Conservation (phyloP, 2,797 vertebrate species). For the Mormyrops attenuatus region DNA sequence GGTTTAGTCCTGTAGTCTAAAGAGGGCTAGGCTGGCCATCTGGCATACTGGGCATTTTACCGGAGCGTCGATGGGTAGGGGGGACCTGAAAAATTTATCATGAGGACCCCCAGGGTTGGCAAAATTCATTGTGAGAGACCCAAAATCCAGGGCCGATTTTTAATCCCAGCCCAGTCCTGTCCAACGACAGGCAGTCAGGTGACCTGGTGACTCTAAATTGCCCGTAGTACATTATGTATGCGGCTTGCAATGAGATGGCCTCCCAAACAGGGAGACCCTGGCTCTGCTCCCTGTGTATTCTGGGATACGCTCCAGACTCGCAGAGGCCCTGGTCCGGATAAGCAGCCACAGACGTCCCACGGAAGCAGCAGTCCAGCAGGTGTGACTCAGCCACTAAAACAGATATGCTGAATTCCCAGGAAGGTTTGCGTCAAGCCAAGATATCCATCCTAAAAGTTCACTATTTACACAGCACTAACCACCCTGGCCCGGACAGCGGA, state of each 20-base stretch:
- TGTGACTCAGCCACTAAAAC: background rate
- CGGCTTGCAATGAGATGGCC: background rate
- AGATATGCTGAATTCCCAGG: background rate
- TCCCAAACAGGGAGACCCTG: background rate
- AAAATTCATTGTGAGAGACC: background rate
- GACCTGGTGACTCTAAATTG: background rate
- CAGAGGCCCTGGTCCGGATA: background rate
- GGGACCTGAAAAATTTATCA: background rate
- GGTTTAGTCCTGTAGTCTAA: background rate
- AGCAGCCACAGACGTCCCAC: background rate
- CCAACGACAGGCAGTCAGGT: background rate
- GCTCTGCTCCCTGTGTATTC: background rate
- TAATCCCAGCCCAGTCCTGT: background rate
- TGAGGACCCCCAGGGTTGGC: background rate
- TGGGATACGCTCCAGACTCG: background rate
- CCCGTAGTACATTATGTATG: background rate
- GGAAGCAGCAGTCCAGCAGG: background rate
- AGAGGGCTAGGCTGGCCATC: background rate
- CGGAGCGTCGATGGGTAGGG: background rate
- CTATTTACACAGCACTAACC: background rate
- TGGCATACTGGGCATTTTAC: background rate
- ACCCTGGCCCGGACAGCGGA: background rate
- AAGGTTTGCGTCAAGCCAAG: background rate
- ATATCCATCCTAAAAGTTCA: background rate
- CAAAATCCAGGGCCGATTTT: background rate